phyloP scores from a whole-genome alignment of 1,140 invertebrate genomes.

The Eulimnadia texana region DNA sequence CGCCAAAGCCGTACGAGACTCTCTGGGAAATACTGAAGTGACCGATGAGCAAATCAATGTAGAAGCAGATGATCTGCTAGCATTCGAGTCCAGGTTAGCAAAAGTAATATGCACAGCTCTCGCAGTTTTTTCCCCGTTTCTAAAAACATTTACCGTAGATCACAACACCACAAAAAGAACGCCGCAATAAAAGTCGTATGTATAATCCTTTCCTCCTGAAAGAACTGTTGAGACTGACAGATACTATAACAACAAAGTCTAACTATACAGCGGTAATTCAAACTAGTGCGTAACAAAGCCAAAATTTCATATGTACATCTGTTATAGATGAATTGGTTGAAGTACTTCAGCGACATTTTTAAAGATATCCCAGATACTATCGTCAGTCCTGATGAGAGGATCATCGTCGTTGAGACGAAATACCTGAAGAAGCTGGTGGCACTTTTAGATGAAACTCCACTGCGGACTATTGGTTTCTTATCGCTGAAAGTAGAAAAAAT shows the following conservation, averaged over 20 bases:
- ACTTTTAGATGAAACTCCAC: constrained; percentile 26
- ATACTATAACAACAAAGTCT: constrained; percentile 18
- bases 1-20: constrained; percentile 11
- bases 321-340: constrained; percentile 32
- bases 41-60: not conserved
- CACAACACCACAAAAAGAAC: constrained; percentile 33
- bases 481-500: constrained; percentile 31
- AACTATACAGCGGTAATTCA: not conserved
- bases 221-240: constrained; percentile 30
- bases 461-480: constrained; percentile 26
- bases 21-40: not conserved
- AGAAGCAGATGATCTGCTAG: constrained; percentile 29
- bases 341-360: constrained; percentile 26
- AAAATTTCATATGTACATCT: constrained; percentile 9
- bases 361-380: constrained; percentile 19
- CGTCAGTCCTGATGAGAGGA: constrained; percentile 25
- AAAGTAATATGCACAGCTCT: constrained; percentile 27
- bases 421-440: constrained; percentile 30
- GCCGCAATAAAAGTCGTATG: constrained; percentile 35
- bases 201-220: constrained; percentile 39
- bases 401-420: constrained; percentile 34
- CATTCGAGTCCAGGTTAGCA: constrained; percentile 32
- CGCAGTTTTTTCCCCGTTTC: not conserved
- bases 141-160: constrained; percentile 30
- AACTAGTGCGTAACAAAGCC: constrained; percentile 8